phyloP scores from a whole-genome alignment of 2,113 vertebrate species.

The Microcebus griseorufus region DNA sequence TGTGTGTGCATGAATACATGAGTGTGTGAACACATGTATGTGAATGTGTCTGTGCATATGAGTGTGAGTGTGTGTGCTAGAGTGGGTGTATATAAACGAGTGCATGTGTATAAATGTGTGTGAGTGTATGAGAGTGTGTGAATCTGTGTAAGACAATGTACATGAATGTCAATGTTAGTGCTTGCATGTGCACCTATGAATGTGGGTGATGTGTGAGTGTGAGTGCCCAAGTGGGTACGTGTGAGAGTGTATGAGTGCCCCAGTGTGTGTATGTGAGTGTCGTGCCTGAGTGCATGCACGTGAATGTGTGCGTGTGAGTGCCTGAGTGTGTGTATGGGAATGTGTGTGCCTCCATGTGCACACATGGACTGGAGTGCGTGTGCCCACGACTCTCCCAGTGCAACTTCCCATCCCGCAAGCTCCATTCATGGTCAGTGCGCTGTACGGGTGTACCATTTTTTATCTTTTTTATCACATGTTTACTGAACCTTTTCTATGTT shows the following conservation, averaged over 20 bases:
- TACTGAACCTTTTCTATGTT: background rate
- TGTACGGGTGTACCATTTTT: background rate
- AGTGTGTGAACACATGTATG: background rate
- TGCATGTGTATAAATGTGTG: too few relatives aligned
- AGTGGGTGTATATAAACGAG: background rate
- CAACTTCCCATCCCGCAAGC: background rate
- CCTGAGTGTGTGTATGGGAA: rapidly evolving
- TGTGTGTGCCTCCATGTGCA: too few relatives aligned
- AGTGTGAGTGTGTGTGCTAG: background rate
- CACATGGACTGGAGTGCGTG: too few relatives aligned
- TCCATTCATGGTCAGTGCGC: background rate
- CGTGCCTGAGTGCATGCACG: rapidly evolving
- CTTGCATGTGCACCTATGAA: background rate
- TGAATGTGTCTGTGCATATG: background rate
- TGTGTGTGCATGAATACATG: too few relatives aligned
- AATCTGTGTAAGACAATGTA: too few relatives aligned
- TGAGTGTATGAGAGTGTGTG: background rate
- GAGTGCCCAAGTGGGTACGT: background rate
- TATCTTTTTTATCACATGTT: background rate
- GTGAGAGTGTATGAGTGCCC: background rate
- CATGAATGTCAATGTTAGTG: background rate
- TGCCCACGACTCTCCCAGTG: background rate
- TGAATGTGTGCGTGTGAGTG: too few relatives aligned
- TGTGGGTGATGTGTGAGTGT: background rate
- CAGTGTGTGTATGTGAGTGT: rapidly evolving